Evolutionary conservation across 2,888 invertebrate genomes (phyloP), one percentile per base, ranked within the genome.

Genomic region (Nomada flava): DNA sequence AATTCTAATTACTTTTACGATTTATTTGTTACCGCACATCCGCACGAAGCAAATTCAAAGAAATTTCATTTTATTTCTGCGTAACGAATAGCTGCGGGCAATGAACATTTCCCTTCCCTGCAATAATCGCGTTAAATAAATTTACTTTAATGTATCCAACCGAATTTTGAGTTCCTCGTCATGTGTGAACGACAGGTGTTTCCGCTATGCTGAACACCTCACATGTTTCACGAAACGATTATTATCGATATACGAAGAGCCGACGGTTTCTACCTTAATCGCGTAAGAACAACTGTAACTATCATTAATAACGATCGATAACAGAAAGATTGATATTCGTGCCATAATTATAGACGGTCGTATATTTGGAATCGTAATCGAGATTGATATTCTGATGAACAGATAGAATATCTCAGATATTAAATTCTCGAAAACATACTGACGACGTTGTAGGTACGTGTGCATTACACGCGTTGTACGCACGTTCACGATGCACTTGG

Each of bases 141-240:
- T 18, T 59, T 59, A 26, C 20, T 55, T 55, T 29, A 5, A 59
- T 59, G 11, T 42, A 23, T 26, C 20, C 18, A 65, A 36, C 4
- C 10, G 2, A 36, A 53, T 65, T n/a, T 52, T 65, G 10, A 20
- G 29, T 53, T 53, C n/a, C n/a, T 9, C 29, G 11, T 2, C 18
- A 36, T 52, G 10, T 29, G 29, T 53, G 29, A 53, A n/a, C 36
- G 53, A 36, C 3, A 42, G 36, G 36, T 7, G 36, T 42, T 42
- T 36, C 42, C 42, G 15, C 36, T 53, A 29, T 50, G 47, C 50
- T 7, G 36, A 36, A 36, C 36, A 36, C 15, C 26, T 23, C 26
- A 64, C 23, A 50, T 36, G 47, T 52, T 50, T 74, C 76, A 68
- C 36, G 44, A 63, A 79, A 69, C 60, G 29, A 13, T 76, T 26